phyloP scores from a whole-genome alignment of 2,113 vertebrate genomes.

The Paedocypris sp. region DNA sequence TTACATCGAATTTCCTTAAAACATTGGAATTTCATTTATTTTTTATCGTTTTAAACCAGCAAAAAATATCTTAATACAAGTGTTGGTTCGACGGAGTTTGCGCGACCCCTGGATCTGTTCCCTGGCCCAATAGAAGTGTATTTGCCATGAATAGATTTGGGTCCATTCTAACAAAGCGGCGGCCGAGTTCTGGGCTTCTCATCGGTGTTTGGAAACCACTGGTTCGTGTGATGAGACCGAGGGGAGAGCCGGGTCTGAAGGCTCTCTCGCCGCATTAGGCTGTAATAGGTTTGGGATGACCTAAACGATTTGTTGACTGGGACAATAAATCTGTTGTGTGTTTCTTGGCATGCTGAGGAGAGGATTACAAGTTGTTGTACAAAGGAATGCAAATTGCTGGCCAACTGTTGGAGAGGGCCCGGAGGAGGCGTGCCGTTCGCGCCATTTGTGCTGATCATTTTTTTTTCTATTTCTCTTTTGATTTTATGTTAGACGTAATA shows the following conservation, averaged over 20 bases:
- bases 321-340: constrained; percentile 81
- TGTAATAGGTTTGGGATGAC: constrained; percentile 80
- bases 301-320: constrained; percentile 83
- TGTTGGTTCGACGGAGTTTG: too few relatives aligned
- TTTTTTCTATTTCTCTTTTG: constrained; percentile 49
- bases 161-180: constrained; percentile 54
- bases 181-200: constrained; percentile 37
- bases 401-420: constrained; percentile 63
- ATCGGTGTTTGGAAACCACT: constrained; percentile 49
- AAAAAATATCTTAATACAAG: too few relatives aligned
- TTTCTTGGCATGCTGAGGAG: constrained; percentile 66
- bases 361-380: constrained; percentile 72
- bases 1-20: too few relatives aligned
- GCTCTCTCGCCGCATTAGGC: constrained; percentile 56
- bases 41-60: too few relatives aligned
- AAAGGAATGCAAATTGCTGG: constrained; percentile 72
- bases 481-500: constrained; percentile 69
- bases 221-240: constrained; percentile 50
- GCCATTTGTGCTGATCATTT: constrained; percentile 53
- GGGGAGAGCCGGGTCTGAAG: constrained; percentile 35
- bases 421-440: constrained; percentile 59
- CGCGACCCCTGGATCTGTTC: too few relatives aligned
- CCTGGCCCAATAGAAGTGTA: too few relatives aligned
- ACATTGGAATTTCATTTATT: too few relatives aligned
- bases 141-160: constrained; percentile 37